A percentile compares a stretch with the other conserved stretches of the same genome.
Conservation (phyloP, 2,797 vertebrate genomes). For the Fundulus diaphanus region DNA sequence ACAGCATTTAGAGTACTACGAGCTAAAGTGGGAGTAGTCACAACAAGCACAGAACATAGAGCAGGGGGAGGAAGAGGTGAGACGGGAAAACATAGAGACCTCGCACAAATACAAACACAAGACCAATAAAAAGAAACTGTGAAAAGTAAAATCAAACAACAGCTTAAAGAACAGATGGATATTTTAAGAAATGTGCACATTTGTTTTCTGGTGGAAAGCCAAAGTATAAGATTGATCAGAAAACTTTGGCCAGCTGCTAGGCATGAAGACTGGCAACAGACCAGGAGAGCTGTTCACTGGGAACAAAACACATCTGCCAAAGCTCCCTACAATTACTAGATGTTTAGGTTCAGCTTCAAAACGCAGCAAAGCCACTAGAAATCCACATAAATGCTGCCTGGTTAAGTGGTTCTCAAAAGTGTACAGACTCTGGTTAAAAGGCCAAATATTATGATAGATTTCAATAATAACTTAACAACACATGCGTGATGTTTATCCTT, state of each 20-base stretch:
- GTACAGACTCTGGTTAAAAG: not conserved
- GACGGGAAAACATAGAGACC: conserved; percentile 32
- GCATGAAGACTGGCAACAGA: not conserved
- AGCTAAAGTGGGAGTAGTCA: conserved; percentile 49
- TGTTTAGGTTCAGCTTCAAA: not conserved
- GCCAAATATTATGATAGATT: not conserved
- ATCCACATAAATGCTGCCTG: not conserved
- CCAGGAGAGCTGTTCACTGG: not conserved
- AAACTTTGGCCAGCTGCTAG: conserved; percentile 12
- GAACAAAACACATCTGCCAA: conserved; percentile 1
- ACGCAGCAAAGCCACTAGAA: not conserved
- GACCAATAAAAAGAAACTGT: conserved; percentile 65
- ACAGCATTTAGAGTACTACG: conserved; percentile 59
- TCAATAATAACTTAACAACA: not conserved
- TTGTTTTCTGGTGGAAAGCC: conserved; percentile 15
- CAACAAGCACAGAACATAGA: conserved; percentile 57
- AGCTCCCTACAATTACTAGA: not conserved
- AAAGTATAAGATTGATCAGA: conserved; percentile 14
- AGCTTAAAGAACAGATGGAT: conserved; percentile 21
- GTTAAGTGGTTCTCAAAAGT: not conserved
- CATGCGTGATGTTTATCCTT: not conserved
- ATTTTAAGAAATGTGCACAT: conserved; percentile 18
- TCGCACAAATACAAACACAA: conserved; percentile 59
- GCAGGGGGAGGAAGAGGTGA: conserved; percentile 42
- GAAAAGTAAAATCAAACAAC: conserved; percentile 37